Base-by-base conservation (phyloP, 1,140 invertebrate species). In the Drosophila cardini region DNA sequence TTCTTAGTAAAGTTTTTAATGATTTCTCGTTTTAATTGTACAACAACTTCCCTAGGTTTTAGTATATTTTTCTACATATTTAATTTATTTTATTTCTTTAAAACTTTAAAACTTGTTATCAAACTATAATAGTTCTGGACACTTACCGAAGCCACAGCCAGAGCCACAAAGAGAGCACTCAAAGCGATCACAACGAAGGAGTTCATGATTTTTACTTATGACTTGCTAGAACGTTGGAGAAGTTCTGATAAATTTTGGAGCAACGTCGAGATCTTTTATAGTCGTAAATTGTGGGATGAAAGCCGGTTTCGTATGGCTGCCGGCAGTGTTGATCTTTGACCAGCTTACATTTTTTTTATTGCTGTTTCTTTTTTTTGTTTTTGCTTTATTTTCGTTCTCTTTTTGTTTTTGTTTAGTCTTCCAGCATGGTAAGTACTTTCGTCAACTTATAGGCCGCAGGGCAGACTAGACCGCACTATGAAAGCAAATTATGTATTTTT, bases 111-210 rank as follows among this genome's bases (percentile, higher is more conserved):
- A 40, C 38, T 11, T 13, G 38, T 40, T 42, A 42, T 42, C 40
- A 5, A 15, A 46, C 21, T 8, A 11, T 10, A 38, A 7, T 32
- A 4, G n/a, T 4, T 13, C n/a, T 7, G 5, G 4, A 7, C 8
- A 80, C 84, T 90, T 67, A 89, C 84, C 68, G 76, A 26, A 42
- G 80, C 69, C 15, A 78, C n/a, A 52, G 81, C 78, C 60, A 80
- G 40, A 57, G 80, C 77, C 52, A 85, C n/a, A 26, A 90, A 13
- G 21, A 78, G n/a, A 60, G 85, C 77, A 63, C 61, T 67, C 52
- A 85, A 70, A 64, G 80, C 55, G 69, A 85, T 80, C 69, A 90
- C 78, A 45, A 81, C 46, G 73, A 78, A 73, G 36, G 77, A 64
- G 65, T 89, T 89, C 84, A 89, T 89, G 42, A 69, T 87, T 43